Percentiles rank a stretch among this genome's conserved stretches.
phyloP scores from a whole-genome alignment of 2,113 vertebrate genomes.

The Bos indicus region DNA sequence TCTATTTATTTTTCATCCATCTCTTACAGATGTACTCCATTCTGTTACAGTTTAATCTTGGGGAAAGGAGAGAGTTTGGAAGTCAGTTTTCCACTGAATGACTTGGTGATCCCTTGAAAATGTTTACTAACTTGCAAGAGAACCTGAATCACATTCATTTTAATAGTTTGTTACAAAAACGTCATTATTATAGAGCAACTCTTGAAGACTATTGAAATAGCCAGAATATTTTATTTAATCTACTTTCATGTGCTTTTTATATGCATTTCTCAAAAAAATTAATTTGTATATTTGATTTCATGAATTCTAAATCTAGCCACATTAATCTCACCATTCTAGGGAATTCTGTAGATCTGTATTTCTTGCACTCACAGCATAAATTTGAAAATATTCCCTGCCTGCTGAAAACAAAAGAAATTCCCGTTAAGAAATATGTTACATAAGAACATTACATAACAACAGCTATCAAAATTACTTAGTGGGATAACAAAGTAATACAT shows the following conservation, averaged over 20 bases:
- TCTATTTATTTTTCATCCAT: constrained; percentile 33
- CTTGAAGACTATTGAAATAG: background rate
- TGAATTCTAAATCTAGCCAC: background rate
- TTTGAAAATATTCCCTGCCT: background rate
- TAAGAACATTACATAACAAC: background rate
- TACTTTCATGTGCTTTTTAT: background rate
- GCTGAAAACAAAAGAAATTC: background rate
- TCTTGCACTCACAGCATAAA: background rate
- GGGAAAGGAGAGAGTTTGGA: constrained; percentile 17
- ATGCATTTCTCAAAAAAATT: background rate
- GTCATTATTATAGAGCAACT: background rate
- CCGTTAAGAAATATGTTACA: background rate
- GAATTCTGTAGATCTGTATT: background rate
- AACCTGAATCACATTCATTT: constrained; percentile 1
- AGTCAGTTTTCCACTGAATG: background rate
- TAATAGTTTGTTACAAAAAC: background rate
- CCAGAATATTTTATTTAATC: background rate
- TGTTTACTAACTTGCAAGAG: background rate
- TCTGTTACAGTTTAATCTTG: constrained; percentile 9
- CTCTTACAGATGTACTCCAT: constrained; percentile 41
- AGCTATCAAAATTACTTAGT: background rate
- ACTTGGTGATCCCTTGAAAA: constrained; percentile 4
- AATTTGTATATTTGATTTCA: background rate
- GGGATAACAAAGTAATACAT: background rate
- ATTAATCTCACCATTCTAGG: background rate